Conservation (phyloP, 2,888 invertebrate species). For the Palloptera scutellata region DNA sequence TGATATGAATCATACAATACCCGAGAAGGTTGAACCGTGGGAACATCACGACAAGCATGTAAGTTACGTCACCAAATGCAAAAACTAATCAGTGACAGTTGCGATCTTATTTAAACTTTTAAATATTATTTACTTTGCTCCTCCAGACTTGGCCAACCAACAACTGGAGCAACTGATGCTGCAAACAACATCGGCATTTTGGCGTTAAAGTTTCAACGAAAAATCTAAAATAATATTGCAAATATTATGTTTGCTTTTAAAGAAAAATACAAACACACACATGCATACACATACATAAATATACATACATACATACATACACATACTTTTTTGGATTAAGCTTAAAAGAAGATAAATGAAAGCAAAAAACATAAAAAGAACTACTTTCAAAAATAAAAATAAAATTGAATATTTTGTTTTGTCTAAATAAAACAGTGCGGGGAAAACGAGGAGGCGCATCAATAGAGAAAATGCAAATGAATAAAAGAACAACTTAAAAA, state of each 20-base stretch:
- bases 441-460: not conserved
- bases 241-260: too few species aligned
- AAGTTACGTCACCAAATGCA: conserved; percentile 38
- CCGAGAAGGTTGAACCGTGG: conserved; percentile 63
- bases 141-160: conserved; percentile 61
- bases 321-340: not conserved
- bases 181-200: conserved; percentile 26
- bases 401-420: conserved; percentile 6
- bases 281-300: not conserved
- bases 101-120: not conserved
- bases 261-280: too few species aligned
- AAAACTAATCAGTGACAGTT: not conserved
- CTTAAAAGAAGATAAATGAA: too few species aligned
- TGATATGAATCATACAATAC: conserved; percentile 56
- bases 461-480: conserved; percentile 3
- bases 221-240: conserved; percentile 27
- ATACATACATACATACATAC: conserved; percentile 4
- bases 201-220: conserved; percentile 27
- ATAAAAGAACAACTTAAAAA: not conserved
- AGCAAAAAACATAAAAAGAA: too few species aligned
- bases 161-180: conserved; percentile 59
- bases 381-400: not conserved
- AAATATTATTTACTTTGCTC: not conserved
- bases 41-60: conserved; percentile 65
- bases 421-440: not conserved